Conservation (phyloP, 2,113 vertebrate species). For the Gymnarchus niloticus region DNA sequence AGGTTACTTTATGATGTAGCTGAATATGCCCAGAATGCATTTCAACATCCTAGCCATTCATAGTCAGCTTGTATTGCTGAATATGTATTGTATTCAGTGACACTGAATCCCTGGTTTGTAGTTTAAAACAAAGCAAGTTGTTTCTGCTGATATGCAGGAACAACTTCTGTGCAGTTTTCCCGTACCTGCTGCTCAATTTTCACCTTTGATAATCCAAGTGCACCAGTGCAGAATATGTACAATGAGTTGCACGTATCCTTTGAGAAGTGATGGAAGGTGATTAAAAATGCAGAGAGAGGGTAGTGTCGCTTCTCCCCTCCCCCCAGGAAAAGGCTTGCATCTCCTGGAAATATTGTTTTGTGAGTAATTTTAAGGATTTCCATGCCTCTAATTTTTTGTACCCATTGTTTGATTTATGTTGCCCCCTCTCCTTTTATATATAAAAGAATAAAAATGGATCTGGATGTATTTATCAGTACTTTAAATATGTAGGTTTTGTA, state of each 20-base stretch:
- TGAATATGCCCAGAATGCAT: constrained; percentile 21
- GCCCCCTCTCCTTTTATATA: constrained; percentile 61
- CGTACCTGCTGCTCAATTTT: constrained; percentile 55
- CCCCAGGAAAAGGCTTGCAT: constrained; percentile 37
- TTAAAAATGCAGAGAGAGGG: constrained; percentile 50
- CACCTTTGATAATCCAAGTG: constrained; percentile 38
- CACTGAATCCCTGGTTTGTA: constrained; percentile 37
- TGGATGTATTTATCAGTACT: constrained; percentile 66
- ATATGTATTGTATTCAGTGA: constrained; percentile 49
- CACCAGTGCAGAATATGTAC: constrained; percentile 35
- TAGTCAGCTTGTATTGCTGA: constrained; percentile 37
- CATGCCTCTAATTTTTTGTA: constrained; percentile 39
- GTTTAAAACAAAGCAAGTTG: constrained; percentile 44
- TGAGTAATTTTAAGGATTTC: constrained; percentile 42
- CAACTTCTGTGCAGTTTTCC: constrained; percentile 66
- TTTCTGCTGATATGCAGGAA: constrained; percentile 54
- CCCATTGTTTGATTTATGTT: constrained; percentile 42
- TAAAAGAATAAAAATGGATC: constrained; percentile 47
- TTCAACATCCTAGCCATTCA: constrained; percentile 39
- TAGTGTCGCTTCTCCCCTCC: constrained; percentile 42
- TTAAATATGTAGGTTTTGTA: constrained; percentile 55
- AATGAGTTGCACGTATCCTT: constrained; percentile 33
- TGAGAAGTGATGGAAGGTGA: constrained; percentile 23
- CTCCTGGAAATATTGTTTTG: constrained; percentile 32
- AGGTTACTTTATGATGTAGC: constrained; percentile 41